Base-by-base conservation (phyloP, 1,140 invertebrate species). In the Panonychus citri region DNA sequence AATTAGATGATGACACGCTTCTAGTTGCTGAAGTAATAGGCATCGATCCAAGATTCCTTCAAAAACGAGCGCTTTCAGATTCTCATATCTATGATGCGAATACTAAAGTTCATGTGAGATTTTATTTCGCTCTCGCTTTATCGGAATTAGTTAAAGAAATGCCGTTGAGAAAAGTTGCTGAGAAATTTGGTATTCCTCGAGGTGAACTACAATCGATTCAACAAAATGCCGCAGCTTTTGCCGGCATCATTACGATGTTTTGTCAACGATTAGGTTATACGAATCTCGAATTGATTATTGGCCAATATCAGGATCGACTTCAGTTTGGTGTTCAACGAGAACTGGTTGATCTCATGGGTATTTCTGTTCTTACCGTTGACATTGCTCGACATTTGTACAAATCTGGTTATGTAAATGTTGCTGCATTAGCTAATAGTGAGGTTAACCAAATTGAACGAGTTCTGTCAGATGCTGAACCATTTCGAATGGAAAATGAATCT, bases 241-340 rank as follows among this genome's bases (percentile, higher is more conserved):
- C 93, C 53, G 90, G 89, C 79, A 89, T 89, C 83, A 81, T 94
- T 1, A 88, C 85, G 2, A 79, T 82, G 24, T 94, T 95, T 71
- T 91, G 88, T 71, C 78, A 78, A 63, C 79, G 87, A 51, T 70
- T 98, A n/a, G 84, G 89, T 3, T 98, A 91, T 91, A 76, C 76
- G 54, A 88, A 81, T 65, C 73, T 98, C 55, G 84, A 93, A 68
- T 70, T 91, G 30, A 71, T 98, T 3, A 75, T 98, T 15, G 79
- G 80, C 5, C 84, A 94, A 69, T 96, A 97, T 70, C 86, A 94
- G 74, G 79, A 83, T 61, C 78, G 94, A 19, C 73, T 98, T 25
- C 83, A 87, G 62, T 96, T 96, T 72, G 94, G 93, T 13, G 81
- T 96, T 30, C 82, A 87, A 62, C 75, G 81, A 51, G 91, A 98